Base-by-base conservation (phyloP, 1,140 invertebrate species). In the Zophobas morio region DNA sequence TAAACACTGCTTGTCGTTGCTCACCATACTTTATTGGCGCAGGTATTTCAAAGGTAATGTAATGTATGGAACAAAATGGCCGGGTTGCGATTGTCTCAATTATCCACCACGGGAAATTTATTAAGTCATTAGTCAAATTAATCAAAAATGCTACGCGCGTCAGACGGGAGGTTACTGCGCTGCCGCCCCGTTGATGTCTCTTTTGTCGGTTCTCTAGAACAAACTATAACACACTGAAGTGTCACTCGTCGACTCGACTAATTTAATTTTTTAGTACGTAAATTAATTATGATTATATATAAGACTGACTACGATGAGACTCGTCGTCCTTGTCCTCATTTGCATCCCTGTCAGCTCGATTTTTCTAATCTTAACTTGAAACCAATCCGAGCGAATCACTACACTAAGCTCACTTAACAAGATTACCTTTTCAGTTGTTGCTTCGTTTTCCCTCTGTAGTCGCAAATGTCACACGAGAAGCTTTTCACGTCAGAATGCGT, bases 391-490 rank as follows among this genome's bases (percentile, higher is more conserved):
- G n/a, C n/a, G n/a, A n/a, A n/a, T 20, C 20, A 20, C 20, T 20
- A 20, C 20, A 20, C 20, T 20, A 20, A 20, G 20, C 20, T 20
- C 20, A 20, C 20, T 20, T 51, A 20, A 51, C 20, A 51, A 51
- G 20, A 51, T 82, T 89, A 94, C 89, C 92, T 91, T 4, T 87
- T 85, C 1, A 94, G 85, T 78, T 92, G 90, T 32, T 88, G 88
- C 47, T 89, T 89, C 0, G 91, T 92, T 80, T 92, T 91, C 0
- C 91, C 90, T 1, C 89, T 85, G 81, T 92, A 95, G 0, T 88
- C 85, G 82, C 94, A 95, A 5, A 90, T 84, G 8, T 89, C 86
- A 84, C 94, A 94, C 0, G 89, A 84, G 82, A 89, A 93, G 5
- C 87, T 85, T 80, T 89, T 86, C 72, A 86, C 85, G 5, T 87